A percentile compares a stretch with the other conserved stretches of the same genome.
These are phyloP conservation scores for Parauchenoglanis punctatus DNA, from an alignment of 2,797 vertebrate species.

Conservation along the genomic window DNA sequence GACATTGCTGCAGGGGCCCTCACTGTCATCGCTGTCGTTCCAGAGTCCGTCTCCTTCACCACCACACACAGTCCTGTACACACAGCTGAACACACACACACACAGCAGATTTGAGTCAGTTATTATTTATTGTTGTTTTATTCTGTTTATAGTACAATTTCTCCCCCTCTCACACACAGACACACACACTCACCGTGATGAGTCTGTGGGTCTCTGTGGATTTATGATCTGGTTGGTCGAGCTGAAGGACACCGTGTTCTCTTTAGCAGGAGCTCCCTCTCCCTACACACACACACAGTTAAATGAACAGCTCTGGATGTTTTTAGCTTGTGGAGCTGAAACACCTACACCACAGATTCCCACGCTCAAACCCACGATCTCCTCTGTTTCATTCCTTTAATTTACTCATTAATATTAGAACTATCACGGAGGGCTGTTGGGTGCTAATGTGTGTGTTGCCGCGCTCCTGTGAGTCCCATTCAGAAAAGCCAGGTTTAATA, in stretches of 20 bases:
- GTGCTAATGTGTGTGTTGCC: too few species aligned
- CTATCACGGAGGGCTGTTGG: too few species aligned
- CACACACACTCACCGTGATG: constrained; percentile 66
- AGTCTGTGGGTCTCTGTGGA: constrained; percentile 59
- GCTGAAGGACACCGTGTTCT: constrained; percentile 69
- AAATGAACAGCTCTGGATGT: neutral
- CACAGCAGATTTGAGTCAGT: neutral
- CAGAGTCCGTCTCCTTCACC: constrained; percentile 62
- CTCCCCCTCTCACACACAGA: neutral
- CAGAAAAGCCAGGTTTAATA: too few species aligned
- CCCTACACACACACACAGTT: constrained; percentile 54
- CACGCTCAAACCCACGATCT: too few species aligned
- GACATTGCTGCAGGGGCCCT: constrained; percentile 80
- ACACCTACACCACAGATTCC: neutral
- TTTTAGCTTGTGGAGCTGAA: neutral
- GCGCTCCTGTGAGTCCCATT: too few species aligned
- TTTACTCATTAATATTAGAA: neutral
- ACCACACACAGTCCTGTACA: constrained; percentile 58
- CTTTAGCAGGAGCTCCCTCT: constrained; percentile 70
- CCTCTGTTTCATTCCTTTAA: neutral
- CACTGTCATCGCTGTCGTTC: constrained; percentile 79
- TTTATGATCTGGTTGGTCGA: constrained; percentile 65
- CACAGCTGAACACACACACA: constrained; percentile 33
- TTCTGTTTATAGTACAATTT: neutral
- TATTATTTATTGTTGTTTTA: neutral